phyloP scores from a whole-genome alignment of 2,797 vertebrate species.

The Periophthalmus magnuspinnatus region DNA sequence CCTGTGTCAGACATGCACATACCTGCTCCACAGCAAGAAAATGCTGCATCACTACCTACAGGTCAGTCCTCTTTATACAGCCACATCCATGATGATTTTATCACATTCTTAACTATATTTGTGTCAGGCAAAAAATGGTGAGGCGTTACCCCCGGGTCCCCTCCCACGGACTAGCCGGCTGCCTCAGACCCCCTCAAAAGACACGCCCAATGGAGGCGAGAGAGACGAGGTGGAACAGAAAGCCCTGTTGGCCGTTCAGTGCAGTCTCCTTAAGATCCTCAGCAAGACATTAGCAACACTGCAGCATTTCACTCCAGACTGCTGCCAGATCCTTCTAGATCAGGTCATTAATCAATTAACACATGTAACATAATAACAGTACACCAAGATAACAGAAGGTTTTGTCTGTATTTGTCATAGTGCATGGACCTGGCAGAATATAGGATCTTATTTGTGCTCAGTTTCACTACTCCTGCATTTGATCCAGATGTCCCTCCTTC shows the following conservation, averaged over 20 bases:
- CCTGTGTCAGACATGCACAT: slow-evolving; percentile 96
- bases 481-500: slow-evolving; percentile 96
- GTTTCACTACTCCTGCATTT: slow-evolving; percentile 93
- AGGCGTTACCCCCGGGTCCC: slow-evolving; percentile 81
- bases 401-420: slow-evolving; percentile 60
- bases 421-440: slow-evolving; percentile 95
- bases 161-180: slow-evolving; percentile 79
- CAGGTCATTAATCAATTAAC: slow-evolving; percentile 77
- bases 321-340: slow-evolving; percentile 96
- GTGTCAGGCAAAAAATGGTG: slow-evolving; percentile 87
- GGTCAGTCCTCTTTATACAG: slow-evolving; percentile 67
- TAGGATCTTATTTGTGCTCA: slow-evolving; percentile 89
- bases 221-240: slow-evolving; percentile 87
- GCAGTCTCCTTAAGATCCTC: slow-evolving; percentile 94
- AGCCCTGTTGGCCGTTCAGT: slow-evolving; percentile 88
- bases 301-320: slow-evolving; percentile 94
- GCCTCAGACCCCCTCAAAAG: slow-evolving; percentile 79
- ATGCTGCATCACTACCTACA: slow-evolving; percentile 98
- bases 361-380: background rate
- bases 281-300: slow-evolving; percentile 92
- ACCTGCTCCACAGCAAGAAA: slow-evolving; percentile 96
- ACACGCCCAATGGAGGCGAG: slow-evolving; percentile 70
- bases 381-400: background rate
- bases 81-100: background rate
- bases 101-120: background rate